Evolutionary conservation across 2,888 invertebrate species (phyloP), one percentile per base, ranked within the genome.

Genomic region (Octonoba sinensis): DNA sequence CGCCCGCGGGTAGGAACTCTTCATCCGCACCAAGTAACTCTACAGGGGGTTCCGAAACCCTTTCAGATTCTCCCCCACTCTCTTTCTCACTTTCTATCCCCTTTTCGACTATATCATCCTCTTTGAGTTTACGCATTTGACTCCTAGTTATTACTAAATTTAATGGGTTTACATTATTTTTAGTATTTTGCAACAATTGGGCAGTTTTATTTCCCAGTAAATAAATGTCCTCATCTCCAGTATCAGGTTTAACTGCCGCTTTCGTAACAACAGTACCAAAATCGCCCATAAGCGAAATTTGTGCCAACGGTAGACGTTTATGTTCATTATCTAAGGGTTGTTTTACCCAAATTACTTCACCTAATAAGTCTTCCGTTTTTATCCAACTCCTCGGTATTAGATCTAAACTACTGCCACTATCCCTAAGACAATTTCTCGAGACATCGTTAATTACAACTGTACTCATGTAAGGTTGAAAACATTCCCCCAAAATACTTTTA

Each of bases 311-410:
- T n/a, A n/a, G n/a, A n/a, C n/a, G n/a, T n/a, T n/a, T 16, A n/a
- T 27, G 51, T 13, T 13, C 64, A 4, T 20, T 24, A 57, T 74
- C 66, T 15, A 74, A 66, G 1, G 74, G 65, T n/a, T 74, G 66
- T 57, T 74, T 16, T 0, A 66, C 20, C 66, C 66, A 74, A 1
- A 57, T 56, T 44, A 46, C 49, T 44, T 74, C 47, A 11, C 46
- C 65, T 0, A 57, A 65, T 13, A 65, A 22, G 27, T 49, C 66
- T 57, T 56, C n/a, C 11, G 56, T 20, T 12, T 44, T 59, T n/a
- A 74, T 47, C 11, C 20, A 1, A 24, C 62, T 71, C 2, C 13
- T 11, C 2, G 49, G 24, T 13, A 24, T 18, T 3, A 60, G 20
- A 49, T 72, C 72, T n/a, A n/a, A n/a, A n/a, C n/a, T n/a, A n/a